Conservation (phyloP, 2,113 vertebrate genomes). For the Gallinago undulata region DNA sequence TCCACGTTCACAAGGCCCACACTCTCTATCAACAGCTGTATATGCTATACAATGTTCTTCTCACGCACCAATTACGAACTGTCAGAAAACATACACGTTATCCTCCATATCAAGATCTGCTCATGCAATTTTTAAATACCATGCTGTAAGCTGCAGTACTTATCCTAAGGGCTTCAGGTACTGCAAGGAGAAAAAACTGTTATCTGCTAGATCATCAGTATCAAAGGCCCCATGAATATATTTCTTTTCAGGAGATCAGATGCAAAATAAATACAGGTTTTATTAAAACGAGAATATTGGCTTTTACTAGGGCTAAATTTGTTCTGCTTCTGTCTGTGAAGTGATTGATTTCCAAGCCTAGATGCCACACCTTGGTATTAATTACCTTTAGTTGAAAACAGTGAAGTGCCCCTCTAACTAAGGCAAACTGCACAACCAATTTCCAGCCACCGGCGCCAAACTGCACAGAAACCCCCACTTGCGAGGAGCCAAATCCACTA, state of each 20-base stretch:
- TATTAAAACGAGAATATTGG: neutral
- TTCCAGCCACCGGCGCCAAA: neutral
- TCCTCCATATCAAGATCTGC: neutral
- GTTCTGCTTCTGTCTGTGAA: neutral
- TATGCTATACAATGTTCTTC: neutral
- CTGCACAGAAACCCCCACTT: neutral
- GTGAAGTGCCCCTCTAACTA: neutral
- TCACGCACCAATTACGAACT: neutral
- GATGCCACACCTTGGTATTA: neutral
- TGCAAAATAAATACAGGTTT: neutral
- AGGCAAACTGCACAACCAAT: neutral
- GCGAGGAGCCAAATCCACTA: neutral
- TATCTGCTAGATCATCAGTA: neutral
- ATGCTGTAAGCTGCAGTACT: neutral
- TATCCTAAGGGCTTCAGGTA: neutral
- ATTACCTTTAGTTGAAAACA: neutral
- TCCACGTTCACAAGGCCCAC: neutral
- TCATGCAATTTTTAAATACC: slow-evolving; percentile 10
- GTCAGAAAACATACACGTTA: slow-evolving; percentile 11
- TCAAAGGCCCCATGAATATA: neutral
- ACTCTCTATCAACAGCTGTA: neutral
- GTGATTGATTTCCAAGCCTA: neutral
- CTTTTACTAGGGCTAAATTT: neutral
- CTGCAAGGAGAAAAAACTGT: neutral
- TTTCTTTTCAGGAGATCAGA: neutral